Evolutionary conservation across 2,888 invertebrate species (phyloP).

Genomic region (Brachyptera risi): DNA sequence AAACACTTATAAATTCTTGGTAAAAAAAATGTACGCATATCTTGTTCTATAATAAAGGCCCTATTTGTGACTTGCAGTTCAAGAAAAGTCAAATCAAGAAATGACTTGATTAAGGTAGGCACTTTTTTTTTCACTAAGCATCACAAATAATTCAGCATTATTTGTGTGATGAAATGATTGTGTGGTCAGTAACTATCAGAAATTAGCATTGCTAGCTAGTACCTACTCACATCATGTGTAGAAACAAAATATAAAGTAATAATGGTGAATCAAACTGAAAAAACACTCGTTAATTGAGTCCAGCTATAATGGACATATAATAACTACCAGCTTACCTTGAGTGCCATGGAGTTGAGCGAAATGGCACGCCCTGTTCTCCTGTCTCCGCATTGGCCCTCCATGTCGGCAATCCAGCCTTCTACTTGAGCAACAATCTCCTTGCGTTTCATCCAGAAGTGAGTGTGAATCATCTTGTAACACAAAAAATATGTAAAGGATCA

Average conservation of each 20-base stretch:
- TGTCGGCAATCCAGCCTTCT: conserved; percentile 84
- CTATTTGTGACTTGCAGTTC: too few species aligned
- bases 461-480: conserved; percentile 69
- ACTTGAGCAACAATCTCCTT: conserved; percentile 86
- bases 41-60: too few species aligned
- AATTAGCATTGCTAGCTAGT: background rate
- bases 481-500: background rate
- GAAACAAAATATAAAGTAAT: background rate
- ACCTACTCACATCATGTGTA: background rate
- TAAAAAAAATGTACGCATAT: too few species aligned
- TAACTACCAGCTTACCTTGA: conserved; percentile 55
- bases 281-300: background rate
- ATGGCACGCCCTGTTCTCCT: conserved; percentile 74
- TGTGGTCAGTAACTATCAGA: too few species aligned
- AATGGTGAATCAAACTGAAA: too few species aligned
- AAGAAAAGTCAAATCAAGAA: too few species aligned
- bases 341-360: conserved; percentile 66
- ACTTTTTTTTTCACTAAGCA: too few species aligned
- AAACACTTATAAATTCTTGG: too few species aligned
- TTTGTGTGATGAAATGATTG: too few species aligned
- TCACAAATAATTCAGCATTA: too few species aligned
- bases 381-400: conserved; percentile 72
- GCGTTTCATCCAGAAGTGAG: conserved; percentile 92
- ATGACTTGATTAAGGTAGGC: too few species aligned
- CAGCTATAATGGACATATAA: background rate